Evolutionary conservation across 2,797 vertebrate genomes (phyloP), one percentile per base, ranked within the genome.

Genomic region (Neostethus bicornis): DNA sequence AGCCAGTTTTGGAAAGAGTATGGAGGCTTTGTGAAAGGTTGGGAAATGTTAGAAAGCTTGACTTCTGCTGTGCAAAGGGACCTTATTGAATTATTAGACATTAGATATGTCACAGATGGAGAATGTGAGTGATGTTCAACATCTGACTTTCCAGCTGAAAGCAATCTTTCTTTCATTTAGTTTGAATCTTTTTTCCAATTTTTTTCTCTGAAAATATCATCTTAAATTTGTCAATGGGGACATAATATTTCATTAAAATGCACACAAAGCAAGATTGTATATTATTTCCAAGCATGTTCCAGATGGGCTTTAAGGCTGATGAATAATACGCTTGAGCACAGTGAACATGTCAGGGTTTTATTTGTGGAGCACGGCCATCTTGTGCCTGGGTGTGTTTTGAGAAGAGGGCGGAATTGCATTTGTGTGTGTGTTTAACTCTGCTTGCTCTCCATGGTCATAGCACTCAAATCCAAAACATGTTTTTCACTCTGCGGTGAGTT

Each of bases 381-480:
- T 29, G 4, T 34, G 32, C n/a, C 6, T 57, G 26, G 51, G 57
- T 31, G 23, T 45, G 42, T 49, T 34, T 43, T 39, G 35, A 39
- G 47, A 51, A 43, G 29, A 43, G 25, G 1, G 1, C 51, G 57
- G 23, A 25, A 3, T 1, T 50, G 47, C 9, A 34, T 16, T 28
- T 25, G 16, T 39, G 67, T 28, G 46, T 39, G 34, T 7, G 24
- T 21, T 55, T 54, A 62, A 76, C 43, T 64, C 66, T 61, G 35
- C 49, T 55, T 43, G 59, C 45, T 69, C 54, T 29, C 48, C 26
- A 60, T 49, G 61, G 77, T 39, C 61, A 70, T 37, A 71, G 53
- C 55, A 35, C n/a, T 55, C 8, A 34, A 72, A 70, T 66, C 14
- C 62, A 85, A 86, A 89, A 84, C 80, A 86, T 80, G 76, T 87